phyloP scores from a whole-genome alignment of 2,888 invertebrate species.

The Nymphalis urticae region DNA sequence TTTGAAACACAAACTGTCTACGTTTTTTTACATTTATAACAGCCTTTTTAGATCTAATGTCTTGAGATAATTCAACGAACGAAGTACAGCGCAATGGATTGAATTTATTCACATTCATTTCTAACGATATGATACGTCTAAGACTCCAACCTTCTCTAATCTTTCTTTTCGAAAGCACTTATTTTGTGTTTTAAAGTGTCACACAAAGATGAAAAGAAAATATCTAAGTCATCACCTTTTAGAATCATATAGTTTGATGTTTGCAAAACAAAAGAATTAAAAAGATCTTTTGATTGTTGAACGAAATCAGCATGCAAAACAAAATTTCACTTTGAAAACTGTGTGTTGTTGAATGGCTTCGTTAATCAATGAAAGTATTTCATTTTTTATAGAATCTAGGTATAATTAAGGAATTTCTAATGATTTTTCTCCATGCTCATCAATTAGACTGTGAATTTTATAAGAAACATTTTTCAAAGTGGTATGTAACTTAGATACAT shows the following conservation, averaged over 20 bases:
- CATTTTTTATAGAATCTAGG: too few species aligned
- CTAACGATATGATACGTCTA: conserved; percentile 50
- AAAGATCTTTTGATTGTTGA: conserved; percentile 9
- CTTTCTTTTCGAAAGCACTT: conserved; percentile 8
- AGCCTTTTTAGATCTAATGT: conserved; percentile 7
- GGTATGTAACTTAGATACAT: too few species aligned
- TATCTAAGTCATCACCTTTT: conserved; percentile 4
- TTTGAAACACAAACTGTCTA: background rate
- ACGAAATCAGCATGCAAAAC: background rate
- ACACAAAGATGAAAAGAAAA: too few species aligned
- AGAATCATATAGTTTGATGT: conserved; percentile 7
- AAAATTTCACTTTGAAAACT: background rate
- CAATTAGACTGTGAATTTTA: too few species aligned
- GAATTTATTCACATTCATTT: conserved; percentile 65
- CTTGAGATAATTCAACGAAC: background rate
- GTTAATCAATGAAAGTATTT: too few species aligned
- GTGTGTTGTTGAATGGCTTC: too few species aligned
- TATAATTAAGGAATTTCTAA: too few species aligned
- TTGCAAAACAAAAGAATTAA: conserved; percentile 3
- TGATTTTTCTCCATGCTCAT: too few species aligned
- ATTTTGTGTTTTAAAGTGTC: too few species aligned
- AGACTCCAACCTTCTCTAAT: background rate
- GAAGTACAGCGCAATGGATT: conserved; percentile 4
- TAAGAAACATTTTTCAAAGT: too few species aligned
- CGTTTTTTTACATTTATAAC: conserved; percentile 8